Evolutionary conservation across 2,113 vertebrate species (phyloP).

Genomic region (Potamarius usumacintae): DNA sequence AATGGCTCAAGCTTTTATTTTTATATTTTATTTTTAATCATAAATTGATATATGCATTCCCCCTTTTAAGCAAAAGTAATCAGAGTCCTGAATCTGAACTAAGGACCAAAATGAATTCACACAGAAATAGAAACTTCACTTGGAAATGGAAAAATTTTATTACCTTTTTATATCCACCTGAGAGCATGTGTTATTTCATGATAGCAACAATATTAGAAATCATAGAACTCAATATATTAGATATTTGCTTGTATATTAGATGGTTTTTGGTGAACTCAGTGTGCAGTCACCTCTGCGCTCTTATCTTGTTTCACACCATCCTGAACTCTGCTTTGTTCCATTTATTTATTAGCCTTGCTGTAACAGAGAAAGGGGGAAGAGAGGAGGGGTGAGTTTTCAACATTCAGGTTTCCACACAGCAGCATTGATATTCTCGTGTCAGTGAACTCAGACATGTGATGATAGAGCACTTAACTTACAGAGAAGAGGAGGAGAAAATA

Average conservation of each 20-base stretch:
- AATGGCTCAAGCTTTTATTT: no score
- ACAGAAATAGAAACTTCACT: not conserved
- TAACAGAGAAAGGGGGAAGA: not conserved
- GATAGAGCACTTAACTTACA: conserved; percentile 15
- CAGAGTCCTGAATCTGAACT: not conserved
- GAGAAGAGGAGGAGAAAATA: not conserved
- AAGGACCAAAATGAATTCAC: not conserved
- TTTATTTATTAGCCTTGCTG: not conserved
- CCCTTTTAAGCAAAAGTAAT: not conserved
- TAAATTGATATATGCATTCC: not conserved
- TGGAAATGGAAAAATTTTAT: not conserved
- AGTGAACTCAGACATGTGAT: not conserved
- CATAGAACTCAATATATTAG: not conserved
- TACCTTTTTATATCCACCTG: not conserved
- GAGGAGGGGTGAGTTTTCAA: not conserved
- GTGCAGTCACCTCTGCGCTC: not conserved
- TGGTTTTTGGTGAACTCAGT: not conserved
- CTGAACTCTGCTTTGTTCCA: not conserved
- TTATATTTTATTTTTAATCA: no score
- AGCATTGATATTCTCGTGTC: not conserved
- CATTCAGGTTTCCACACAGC: not conserved
- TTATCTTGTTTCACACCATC: conserved; percentile 5
- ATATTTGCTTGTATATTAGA: not conserved
- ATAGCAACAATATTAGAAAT: not conserved
- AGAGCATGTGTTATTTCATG: not conserved